Evolutionary conservation across 2,888 invertebrate genomes (phyloP).

Genomic region (Arge pagana): DNA sequence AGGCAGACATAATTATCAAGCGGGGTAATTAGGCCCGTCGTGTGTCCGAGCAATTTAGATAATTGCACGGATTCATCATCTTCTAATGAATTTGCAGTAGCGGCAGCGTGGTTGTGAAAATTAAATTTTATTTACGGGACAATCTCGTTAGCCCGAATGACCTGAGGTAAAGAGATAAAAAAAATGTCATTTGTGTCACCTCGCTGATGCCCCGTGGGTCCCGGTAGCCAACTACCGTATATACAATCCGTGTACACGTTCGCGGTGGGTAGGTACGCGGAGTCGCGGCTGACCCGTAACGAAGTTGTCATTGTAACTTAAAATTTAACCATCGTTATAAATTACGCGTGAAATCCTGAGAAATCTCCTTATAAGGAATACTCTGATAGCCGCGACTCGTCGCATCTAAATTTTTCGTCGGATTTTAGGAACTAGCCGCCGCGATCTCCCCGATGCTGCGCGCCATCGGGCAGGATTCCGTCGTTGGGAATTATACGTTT

Average conservation of each 20-base stretch:
- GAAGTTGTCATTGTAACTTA: conserved; percentile 20
- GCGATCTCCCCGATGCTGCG: no score
- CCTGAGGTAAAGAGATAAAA: conserved; percentile 6
- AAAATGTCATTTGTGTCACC: conserved; percentile 18
- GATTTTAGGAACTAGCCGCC: no score
- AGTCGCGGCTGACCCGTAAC: neutral
- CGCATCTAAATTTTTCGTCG: no score
- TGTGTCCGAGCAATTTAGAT: conserved; percentile 15
- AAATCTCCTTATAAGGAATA: conserved; percentile 15
- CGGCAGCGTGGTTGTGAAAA: conserved; percentile 16
- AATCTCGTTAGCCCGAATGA: conserved; percentile 21
- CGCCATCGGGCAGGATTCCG: no score
- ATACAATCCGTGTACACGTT: neutral
- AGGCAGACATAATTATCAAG: conserved; percentile 11
- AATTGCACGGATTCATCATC: conserved; percentile 17
- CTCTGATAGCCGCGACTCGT: no score
- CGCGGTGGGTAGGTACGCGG: neutral
- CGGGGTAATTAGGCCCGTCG: conserved; percentile 11
- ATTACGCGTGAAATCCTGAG: conserved; percentile 8
- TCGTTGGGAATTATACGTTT: no score
- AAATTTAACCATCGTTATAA: conserved; percentile 6
- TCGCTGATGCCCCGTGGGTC: conserved; percentile 1
- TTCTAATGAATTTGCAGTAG: conserved; percentile 25
- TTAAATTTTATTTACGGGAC: conserved; percentile 21
- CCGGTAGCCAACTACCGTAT: conserved; percentile 19